These are phyloP conservation scores for Heliconius aoede DNA, from an alignment of 2,888 invertebrate genomes.

Conservation along the genomic window DNA sequence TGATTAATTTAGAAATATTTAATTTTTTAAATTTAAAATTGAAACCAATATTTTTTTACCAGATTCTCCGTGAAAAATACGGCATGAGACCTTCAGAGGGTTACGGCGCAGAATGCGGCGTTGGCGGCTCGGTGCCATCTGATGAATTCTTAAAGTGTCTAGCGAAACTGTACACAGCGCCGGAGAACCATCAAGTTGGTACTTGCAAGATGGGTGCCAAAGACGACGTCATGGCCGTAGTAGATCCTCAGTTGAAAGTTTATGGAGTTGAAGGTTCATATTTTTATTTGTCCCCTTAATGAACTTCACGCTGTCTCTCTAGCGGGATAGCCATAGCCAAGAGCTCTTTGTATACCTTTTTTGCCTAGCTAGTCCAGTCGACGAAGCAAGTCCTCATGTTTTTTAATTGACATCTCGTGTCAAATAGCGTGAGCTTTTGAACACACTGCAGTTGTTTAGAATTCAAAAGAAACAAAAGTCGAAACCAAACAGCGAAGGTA, in stretches of 20 bases:
- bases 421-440: too few species aligned
- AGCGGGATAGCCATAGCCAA: too few species aligned
- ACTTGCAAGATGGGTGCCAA: constrained; percentile 92
- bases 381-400: too few species aligned
- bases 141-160: constrained; percentile 92
- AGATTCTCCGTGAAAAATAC: constrained; percentile 83
- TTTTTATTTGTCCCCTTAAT: too few species aligned
- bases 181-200: constrained; percentile 93
- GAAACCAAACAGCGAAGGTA: too few species aligned
- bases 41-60: not conserved
- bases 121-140: constrained; percentile 74
- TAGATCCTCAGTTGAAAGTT: constrained; percentile 87
- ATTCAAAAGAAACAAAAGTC: too few species aligned
- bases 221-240: constrained; percentile 88
- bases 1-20: not conserved
- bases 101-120: constrained; percentile 78
- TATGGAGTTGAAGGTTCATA: constrained; percentile 83
- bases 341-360: too few species aligned
- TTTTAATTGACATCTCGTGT: too few species aligned
- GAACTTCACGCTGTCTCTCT: not conserved
- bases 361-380: too few species aligned
- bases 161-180: constrained; percentile 87
- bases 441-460: too few species aligned
- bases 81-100: constrained; percentile 78
- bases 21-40: too few species aligned